phyloP scores from a whole-genome alignment of 2,113 vertebrate species.

The Eretmochelys imbricata region DNA sequence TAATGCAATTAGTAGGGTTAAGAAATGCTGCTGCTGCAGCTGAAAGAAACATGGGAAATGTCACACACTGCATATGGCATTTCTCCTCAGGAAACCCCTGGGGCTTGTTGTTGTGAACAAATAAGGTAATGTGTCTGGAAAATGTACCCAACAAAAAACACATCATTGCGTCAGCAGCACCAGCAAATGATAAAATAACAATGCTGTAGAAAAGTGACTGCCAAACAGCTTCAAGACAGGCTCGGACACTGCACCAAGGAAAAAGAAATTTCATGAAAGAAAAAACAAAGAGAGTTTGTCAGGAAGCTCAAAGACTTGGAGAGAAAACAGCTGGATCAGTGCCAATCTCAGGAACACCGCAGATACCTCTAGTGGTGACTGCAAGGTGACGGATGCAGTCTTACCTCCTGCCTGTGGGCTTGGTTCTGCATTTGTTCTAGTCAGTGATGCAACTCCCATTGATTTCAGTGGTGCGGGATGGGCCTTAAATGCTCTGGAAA shows the following conservation, averaged over 20 bases:
- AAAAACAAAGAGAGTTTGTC: conserved; percentile 5
- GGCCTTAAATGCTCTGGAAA: conserved; percentile 11
- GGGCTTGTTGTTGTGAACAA: background rate
- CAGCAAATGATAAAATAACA: background rate
- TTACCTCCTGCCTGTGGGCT: background rate
- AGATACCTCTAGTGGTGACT: background rate
- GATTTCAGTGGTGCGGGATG: conserved; percentile 32
- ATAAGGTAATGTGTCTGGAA: background rate
- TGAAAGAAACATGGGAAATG: conserved; percentile 30
- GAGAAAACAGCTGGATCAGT: background rate
- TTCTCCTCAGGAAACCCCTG: conserved; percentile 42
- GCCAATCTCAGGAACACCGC: background rate
- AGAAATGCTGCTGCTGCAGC: conserved; percentile 16
- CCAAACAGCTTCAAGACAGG: background rate
- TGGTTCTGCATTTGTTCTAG: conserved; percentile 17
- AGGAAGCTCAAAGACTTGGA: background rate
- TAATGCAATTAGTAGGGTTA: conserved; percentile 6
- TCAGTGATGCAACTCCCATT: conserved; percentile 33
- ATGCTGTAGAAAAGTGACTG: background rate
- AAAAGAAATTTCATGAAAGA: background rate
- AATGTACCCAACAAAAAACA: background rate
- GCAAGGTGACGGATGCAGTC: background rate
- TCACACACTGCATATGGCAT: conserved; percentile 18
- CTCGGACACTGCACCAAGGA: background rate
- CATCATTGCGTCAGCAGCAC: background rate